Evolutionary conservation across 2,888 invertebrate genomes (phyloP), one percentile per base, ranked within the genome.

Genomic region (Salticus scenicus): DNA sequence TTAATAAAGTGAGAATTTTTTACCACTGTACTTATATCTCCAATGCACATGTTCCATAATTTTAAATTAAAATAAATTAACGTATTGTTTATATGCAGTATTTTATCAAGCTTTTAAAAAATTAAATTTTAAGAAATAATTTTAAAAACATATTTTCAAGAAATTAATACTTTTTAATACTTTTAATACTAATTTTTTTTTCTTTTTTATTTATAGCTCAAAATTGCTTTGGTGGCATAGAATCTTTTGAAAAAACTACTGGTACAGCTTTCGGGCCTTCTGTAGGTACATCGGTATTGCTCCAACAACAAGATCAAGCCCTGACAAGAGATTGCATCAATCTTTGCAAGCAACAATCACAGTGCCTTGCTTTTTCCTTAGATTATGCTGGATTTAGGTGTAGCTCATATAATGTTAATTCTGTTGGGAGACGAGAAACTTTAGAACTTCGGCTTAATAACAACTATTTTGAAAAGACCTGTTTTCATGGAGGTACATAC

Each of bases 221-320:
- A 75, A 89, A 88, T 63, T 92, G 92, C 89, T 92, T 92, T 88
- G 92, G 92, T 10, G 92, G 92, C 12, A 90, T 91, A 47, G 91
- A 91, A 88, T 91, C 91, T 2, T 91, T 91, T 84, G 92, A 92
- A 88, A 92, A 92, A 89, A 91, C 91, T 4, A 90, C 91, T 2
- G 91, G 91, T 47, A 67, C 83, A 51, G 86, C 87, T 41, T 88
- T 91, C 90, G 89, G 90, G 89, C 73, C 90, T 90, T 66, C 85
- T 89, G 63, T 90, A 88, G 77, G 90, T 89, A 75, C 90, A 88
- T 90, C 90, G 4, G 90, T 91, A 17, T 89, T 92, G 10, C 90
- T 91, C 28, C 91, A 91, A 83, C 91, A 91, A 10, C 90, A 91
- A 69, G 90, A 91, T 47, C 89, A 89, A 12, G 91, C 91, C 1